A percentile compares a stretch with the other conserved stretches of the same genome.
Conservation (phyloP, 2,797 vertebrate genomes). For the Centropyge bicolor region DNA sequence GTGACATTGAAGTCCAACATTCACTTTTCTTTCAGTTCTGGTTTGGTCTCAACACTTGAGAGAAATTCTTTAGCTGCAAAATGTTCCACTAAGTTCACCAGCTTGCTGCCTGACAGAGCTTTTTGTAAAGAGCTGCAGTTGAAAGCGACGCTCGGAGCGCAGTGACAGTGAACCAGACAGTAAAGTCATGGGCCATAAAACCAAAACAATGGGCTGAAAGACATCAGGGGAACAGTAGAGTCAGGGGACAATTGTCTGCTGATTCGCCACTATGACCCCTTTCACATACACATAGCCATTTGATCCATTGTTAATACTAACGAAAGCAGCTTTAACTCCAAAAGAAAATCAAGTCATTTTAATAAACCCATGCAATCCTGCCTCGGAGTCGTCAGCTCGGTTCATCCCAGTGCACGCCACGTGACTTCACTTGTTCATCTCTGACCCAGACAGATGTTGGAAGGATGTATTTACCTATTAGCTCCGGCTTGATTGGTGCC, state of each 20-base stretch:
- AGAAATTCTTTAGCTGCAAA: background rate
- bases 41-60: background rate
- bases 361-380: slow-evolving; percentile 11
- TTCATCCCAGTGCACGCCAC: background rate
- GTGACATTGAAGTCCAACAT: background rate
- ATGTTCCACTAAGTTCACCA: background rate
- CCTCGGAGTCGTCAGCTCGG: background rate
- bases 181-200: background rate
- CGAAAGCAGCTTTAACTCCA: background rate
- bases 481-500: slow-evolving; percentile 54
- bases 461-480: slow-evolving; percentile 54
- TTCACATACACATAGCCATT: background rate
- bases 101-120: background rate
- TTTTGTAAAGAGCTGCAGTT: slow-evolving; percentile 1
- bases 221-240: background rate
- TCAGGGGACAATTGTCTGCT: background rate
- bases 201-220: background rate
- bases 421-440: slow-evolving; percentile 26
- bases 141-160: background rate
- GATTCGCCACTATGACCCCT: background rate
- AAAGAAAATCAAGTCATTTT: background rate
- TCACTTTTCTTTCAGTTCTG: background rate
- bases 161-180: background rate
- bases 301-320: background rate
- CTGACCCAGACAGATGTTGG: slow-evolving; percentile 44